Evolutionary conservation across 2,113 vertebrate species (phyloP), one percentile per base, ranked within the genome.

Genomic region (Phycodurus eques): DNA sequence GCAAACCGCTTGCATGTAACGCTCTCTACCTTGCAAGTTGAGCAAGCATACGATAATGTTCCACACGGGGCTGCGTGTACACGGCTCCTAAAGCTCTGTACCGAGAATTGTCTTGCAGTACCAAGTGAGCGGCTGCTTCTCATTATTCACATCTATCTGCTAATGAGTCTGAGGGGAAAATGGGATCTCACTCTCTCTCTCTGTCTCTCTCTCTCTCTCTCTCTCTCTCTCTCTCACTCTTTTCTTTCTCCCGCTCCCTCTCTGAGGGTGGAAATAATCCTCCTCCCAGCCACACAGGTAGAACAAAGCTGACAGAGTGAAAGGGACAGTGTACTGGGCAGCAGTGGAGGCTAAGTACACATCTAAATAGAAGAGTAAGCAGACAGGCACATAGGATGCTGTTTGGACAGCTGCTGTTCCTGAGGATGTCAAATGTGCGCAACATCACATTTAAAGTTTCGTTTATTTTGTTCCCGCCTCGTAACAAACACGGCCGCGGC

Each of bases 331-430:
- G 87, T 83, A 75, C 33, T 87, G 78, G 87, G 84, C 84, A 79
- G 81, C 76, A 62, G 87, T 81, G 78, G 85, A 89, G 89, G 85
- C 87, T 92, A 91, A 92, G 91, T 81, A 92, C 91, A 93, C 92
- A 92, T 84, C 80, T 83, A 88, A 88, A 88, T 86, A 85, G 78
- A 82, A 85, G 88, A 90, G 89, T 89, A 89, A 90, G 86, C 87
- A 88, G 89, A 83, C 90, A 81, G 78, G 91, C 92, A 92, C 80
- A 86, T 87, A 88, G 19, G 77, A 88, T 75, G 83, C 80, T 93
- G 91, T 93, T 92, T 93, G 90, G 87, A 92, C 92, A 93, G 92
- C 92, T 93, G 92, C 76, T 88, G 82, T 83, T 88, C 72, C 83
- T 49, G 80, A 85, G 70, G 80, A 86, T 89, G 86, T 83, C 84